Evolutionary conservation across 1,140 invertebrate genomes (phyloP).

Genomic region (Popillia japonica): DNA sequence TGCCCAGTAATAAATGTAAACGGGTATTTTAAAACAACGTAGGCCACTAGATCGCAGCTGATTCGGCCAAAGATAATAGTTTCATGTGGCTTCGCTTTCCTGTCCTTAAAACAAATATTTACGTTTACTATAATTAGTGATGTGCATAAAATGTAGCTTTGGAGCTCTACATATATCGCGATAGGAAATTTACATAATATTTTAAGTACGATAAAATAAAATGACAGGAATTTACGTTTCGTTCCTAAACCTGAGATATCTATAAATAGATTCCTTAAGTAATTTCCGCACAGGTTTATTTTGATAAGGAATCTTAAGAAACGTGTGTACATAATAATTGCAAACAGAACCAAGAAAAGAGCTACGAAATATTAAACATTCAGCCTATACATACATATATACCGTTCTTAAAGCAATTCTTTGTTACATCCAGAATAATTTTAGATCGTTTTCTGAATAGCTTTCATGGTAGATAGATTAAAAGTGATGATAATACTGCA

Average conservation of each 20-base stretch:
- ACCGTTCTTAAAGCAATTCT: no score
- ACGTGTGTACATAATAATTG: neutral
- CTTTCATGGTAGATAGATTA: no score
- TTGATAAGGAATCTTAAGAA: neutral
- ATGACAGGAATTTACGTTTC: slow-evolving; percentile 22
- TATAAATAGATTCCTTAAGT: slow-evolving; percentile 24
- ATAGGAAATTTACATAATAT: slow-evolving; percentile 30
- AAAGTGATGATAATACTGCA: no score
- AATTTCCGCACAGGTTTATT: slow-evolving; percentile 22
- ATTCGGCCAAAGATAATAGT: slow-evolving; percentile 15
- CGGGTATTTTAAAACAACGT: neutral
- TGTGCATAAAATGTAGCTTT: slow-evolving; percentile 30
- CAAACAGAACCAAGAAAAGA: no score
- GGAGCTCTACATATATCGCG: neutral
- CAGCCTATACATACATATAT: no score
- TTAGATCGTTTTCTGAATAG: no score
- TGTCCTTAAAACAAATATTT: slow-evolving; percentile 21
- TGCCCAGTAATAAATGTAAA: neutral
- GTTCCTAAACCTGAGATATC: neutral
- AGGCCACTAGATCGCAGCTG: neutral
- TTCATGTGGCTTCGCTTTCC: slow-evolving; percentile 16
- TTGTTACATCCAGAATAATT: no score
- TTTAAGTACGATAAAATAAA: slow-evolving; percentile 28
- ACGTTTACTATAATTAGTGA: slow-evolving; percentile 22
- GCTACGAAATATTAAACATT: no score